phyloP scores from a whole-genome alignment of 1,140 invertebrate genomes.

The Centruroides sculpturatus region DNA sequence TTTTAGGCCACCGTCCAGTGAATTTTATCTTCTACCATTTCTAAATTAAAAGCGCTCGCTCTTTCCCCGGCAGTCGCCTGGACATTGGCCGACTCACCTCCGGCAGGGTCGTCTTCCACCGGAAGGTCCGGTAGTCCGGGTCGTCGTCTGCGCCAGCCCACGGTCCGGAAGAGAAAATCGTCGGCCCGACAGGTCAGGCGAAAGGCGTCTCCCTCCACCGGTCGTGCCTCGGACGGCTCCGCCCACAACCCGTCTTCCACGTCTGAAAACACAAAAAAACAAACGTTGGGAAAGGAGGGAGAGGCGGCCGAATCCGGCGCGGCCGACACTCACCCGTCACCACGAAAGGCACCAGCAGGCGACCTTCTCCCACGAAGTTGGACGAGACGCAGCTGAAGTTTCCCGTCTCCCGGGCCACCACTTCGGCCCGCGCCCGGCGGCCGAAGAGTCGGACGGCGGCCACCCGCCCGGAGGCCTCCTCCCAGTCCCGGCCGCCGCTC shows the following conservation, averaged over 20 bases:
- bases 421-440: too few species aligned
- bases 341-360: too few species aligned
- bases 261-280: conserved; percentile 4
- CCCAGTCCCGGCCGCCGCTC: too few species aligned
- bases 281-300: neutral
- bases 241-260: conserved; percentile 17
- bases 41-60: neutral
- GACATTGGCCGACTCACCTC: neutral
- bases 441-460: too few species aligned
- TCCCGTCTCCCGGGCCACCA: too few species aligned
- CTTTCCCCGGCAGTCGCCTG: neutral
- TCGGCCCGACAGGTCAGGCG: conserved; percentile 15
- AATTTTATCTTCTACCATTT: too few species aligned
- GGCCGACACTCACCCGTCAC: too few species aligned
- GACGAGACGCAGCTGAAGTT: too few species aligned
- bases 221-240: conserved; percentile 5
- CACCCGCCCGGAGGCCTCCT: too few species aligned
- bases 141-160: conserved; percentile 14
- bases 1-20: too few species aligned
- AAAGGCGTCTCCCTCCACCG: conserved; percentile 12
- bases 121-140: neutral
- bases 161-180: conserved; percentile 11
- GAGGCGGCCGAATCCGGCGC: too few species aligned
- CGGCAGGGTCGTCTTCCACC: neutral
- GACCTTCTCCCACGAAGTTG: too few species aligned